Evolutionary conservation across 2,797 vertebrate species (phyloP).

Genomic region (Schizopygopsis pylzovi): DNA sequence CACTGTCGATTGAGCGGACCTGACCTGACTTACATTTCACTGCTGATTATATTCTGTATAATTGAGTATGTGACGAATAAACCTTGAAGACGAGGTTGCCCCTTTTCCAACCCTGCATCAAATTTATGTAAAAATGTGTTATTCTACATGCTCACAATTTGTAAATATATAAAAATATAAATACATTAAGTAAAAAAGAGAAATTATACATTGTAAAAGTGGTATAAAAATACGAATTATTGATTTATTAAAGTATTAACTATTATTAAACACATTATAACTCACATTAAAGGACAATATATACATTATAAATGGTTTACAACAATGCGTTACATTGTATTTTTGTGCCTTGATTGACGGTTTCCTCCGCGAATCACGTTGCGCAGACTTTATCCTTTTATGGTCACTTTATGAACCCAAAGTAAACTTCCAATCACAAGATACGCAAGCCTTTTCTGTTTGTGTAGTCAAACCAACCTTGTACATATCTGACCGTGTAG

Average conservation of each 20-base stretch:
- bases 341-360: slow-evolving; percentile 46
- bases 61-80: too few relatives aligned
- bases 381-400: slow-evolving; percentile 62
- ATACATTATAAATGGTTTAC: neutral
- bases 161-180: neutral
- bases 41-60: too few relatives aligned
- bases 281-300: neutral
- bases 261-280: neutral
- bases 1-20: too few relatives aligned
- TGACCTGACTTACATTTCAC: too few relatives aligned
- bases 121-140: neutral
- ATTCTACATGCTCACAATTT: neutral
- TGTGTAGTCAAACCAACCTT: slow-evolving; percentile 54
- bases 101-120: neutral
- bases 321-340: neutral
- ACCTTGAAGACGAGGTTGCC: neutral
- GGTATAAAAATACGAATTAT: neutral
- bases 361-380: slow-evolving; percentile 57
- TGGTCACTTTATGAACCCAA: slow-evolving; percentile 62
- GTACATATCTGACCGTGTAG: neutral
- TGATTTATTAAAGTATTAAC: neutral
- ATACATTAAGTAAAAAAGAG: neutral
- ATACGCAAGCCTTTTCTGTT: slow-evolving; percentile 15
- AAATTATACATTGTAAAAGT: neutral
- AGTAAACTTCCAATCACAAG: slow-evolving; percentile 65